phyloP scores from a whole-genome alignment of 2,888 invertebrate species.

The Sinotaia quadrata region DNA sequence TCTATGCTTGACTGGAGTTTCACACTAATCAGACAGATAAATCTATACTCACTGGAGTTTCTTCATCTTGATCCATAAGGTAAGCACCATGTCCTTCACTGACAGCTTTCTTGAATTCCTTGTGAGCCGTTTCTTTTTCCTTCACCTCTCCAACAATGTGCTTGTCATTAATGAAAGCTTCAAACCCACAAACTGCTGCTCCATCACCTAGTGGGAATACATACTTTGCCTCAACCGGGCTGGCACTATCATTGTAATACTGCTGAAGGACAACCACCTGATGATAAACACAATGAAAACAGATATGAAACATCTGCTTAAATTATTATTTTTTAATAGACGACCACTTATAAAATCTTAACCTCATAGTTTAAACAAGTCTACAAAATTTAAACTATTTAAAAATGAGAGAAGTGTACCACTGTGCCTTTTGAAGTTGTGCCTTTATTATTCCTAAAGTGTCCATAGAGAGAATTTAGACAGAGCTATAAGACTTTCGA shows the following conservation, averaged over 20 bases:
- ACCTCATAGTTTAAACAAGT: too few species aligned
- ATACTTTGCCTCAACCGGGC: constrained; percentile 71
- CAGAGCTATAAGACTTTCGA: too few species aligned
- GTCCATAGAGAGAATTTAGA: too few species aligned
- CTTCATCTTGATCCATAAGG: constrained; percentile 73
- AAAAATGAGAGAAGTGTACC: too few species aligned
- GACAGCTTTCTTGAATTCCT: constrained; percentile 72
- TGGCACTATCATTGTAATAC: constrained; percentile 59
- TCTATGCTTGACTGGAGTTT: too few species aligned
- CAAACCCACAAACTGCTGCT: constrained; percentile 73
- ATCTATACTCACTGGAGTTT: constrained; percentile 67
- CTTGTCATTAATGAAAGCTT: constrained; percentile 72
- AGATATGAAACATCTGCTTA: too few species aligned
- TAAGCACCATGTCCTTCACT: constrained; percentile 72
- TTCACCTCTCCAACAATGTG: constrained; percentile 72
- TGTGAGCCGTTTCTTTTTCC: constrained; percentile 71
- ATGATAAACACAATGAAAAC: background rate
- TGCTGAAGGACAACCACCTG: constrained; percentile 70
- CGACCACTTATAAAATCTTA: too few species aligned
- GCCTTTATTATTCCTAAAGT: too few species aligned
- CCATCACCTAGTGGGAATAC: constrained; percentile 72
- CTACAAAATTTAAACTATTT: too few species aligned
- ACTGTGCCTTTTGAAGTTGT: too few species aligned
- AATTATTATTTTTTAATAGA: too few species aligned
- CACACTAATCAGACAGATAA: too few species aligned